Evolutionary conservation across 2,113 vertebrate genomes (phyloP).

Genomic region (Zosterops pallidus): DNA sequence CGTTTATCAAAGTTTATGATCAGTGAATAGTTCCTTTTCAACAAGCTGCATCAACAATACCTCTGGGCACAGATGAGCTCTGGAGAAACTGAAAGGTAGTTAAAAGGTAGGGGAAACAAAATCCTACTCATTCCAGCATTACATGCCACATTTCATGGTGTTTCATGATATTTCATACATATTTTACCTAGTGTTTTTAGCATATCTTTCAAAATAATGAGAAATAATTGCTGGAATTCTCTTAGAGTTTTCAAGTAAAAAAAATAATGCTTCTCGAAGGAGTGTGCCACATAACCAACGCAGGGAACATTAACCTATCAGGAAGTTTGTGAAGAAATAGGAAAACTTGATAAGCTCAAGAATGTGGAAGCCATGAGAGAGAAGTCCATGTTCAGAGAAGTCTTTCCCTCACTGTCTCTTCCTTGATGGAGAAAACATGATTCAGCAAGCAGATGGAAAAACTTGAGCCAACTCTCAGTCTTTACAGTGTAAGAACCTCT

Average conservation of each 20-base stretch:
- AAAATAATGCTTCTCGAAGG: neutral
- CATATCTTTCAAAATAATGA: neutral
- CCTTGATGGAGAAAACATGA: conserved; percentile 50
- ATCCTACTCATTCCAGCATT: neutral
- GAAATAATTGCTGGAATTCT: neutral
- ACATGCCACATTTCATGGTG: neutral
- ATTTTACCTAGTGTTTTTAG: conserved; percentile 23
- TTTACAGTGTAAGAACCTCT: conserved; percentile 38
- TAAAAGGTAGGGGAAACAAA: neutral
- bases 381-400: neutral
- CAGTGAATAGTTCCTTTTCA: neutral
- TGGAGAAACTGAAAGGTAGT: neutral
- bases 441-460: conserved; percentile 46
- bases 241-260: neutral
- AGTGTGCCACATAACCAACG: neutral
- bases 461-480: conserved; percentile 37
- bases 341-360: neutral
- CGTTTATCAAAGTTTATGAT: neutral
- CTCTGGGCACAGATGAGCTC: neutral
- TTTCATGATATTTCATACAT: neutral
- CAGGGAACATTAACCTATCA: neutral
- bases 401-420: neutral
- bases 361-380: neutral
- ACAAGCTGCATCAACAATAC: neutral
- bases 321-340: neutral